Evolutionary conservation across 2,113 vertebrate genomes (phyloP), one percentile per base, ranked within the genome.

Genomic region (Leuciscus idus): DNA sequence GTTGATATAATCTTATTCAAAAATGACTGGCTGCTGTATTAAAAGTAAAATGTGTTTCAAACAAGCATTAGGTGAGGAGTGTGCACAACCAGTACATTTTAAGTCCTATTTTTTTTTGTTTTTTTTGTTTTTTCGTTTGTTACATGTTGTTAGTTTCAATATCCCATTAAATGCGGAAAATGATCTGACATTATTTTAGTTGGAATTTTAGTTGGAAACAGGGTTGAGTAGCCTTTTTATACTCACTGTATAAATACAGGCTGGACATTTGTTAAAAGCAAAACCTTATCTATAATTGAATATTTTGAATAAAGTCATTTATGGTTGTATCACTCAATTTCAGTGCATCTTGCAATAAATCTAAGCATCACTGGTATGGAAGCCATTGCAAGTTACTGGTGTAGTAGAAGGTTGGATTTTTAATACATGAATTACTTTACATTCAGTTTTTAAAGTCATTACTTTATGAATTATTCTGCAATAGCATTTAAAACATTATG

Each of bases 401-500:
- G 43, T 74, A 43, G 70, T 46, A 74, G n/a, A n/a, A 46, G 43
- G 6, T 15, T 50, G 12, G 17, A 75, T 28, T 17, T 50, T 50
- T 50, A 50, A 75, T 26, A 26, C 43, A 75, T 26, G 12, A 46
- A 7, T 75, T 50, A 15, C 12, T 50, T 26, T 75, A 50, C n/a
- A 48, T 28, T 72, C 19, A 72, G 68, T 72, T 6, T 21, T 72
- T 72, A 43, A 73, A 43, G 70, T n/a, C 10, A 43, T 73, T 73
- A n/a, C 36, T 43, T 43, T 73, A 73, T 73, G 70, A 73, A 75
- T 75, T 75, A 75, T 75, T 75, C 43, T 28, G 43, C 73, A 75
- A 26, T 17, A 75, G 72, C 73, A 75, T 75, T 75, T 75, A 75
- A 50, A n/a, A 48, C 50, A 75, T 48, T 75, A 75, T 75, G 4